phyloP scores from a whole-genome alignment of 2,888 invertebrate genomes.

The Cataglyphis livida region DNA sequence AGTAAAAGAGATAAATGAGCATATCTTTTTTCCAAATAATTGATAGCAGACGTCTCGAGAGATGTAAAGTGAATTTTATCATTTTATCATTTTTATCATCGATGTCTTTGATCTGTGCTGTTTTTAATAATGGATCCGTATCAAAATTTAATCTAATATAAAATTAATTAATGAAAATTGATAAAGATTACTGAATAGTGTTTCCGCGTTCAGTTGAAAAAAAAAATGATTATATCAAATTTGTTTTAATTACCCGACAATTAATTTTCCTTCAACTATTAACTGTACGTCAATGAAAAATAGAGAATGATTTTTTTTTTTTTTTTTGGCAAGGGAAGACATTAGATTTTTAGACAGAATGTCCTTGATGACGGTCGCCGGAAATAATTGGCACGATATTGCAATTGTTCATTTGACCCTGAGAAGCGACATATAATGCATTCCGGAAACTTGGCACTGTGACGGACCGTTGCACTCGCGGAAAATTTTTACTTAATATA shows the following conservation, averaged over 20 bases:
- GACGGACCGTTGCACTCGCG: neutral
- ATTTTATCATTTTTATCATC: neutral
- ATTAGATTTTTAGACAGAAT: slow-evolving; percentile 26
- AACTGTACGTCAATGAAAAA: neutral
- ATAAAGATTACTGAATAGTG: neutral
- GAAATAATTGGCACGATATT: slow-evolving; percentile 60
- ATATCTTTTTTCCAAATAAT: slow-evolving; percentile 11
- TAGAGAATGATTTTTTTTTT: neutral
- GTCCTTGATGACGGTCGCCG: slow-evolving; percentile 53
- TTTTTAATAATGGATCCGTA: neutral
- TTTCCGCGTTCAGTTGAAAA: neutral
- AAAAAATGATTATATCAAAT: neutral
- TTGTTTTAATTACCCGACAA: neutral
- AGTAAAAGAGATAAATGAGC: neutral
- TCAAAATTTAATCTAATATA: slow-evolving; percentile 9
- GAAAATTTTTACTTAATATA: neutral
- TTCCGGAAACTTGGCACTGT: slow-evolving; percentile 26
- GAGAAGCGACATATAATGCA: slow-evolving; percentile 29
- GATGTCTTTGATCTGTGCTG: neutral
- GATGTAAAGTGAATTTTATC: neutral
- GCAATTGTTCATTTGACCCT: slow-evolving; percentile 33
- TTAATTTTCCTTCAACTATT: neutral
- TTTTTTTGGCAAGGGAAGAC: slow-evolving; percentile 31
- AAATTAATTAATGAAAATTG: neutral
- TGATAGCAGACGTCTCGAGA: neutral